These are phyloP conservation scores for Cheilosia soror DNA, from an alignment of 2,888 invertebrate genomes.

Conservation along the genomic window DNA sequence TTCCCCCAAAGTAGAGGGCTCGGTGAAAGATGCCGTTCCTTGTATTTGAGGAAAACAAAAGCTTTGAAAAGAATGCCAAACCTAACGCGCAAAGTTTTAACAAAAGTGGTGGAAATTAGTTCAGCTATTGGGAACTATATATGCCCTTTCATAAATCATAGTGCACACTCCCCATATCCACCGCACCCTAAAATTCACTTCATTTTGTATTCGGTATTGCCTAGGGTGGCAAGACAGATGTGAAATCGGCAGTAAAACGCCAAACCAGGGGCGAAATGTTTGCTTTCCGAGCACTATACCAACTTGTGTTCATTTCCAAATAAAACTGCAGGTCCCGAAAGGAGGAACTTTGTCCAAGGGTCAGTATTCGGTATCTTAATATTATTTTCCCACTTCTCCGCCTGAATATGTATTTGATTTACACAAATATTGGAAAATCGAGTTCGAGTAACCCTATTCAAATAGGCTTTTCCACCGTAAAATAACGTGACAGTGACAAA, in stretches of 20 bases:
- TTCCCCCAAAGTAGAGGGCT: neutral
- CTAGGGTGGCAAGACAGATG: neutral
- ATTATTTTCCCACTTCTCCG: neutral
- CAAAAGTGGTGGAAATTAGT: slow-evolving; percentile 2
- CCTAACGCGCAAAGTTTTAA: neutral
- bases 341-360: neutral
- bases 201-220: too few species aligned
- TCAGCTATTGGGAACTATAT: neutral
- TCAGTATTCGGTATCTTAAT: neutral
- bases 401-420: neutral
- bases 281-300: neutral
- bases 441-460: neutral
- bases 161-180: slow-evolving; percentile 1
- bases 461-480: neutral
- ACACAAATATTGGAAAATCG: neutral
- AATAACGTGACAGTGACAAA: neutral
- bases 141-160: neutral
- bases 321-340: neutral
- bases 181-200: neutral
- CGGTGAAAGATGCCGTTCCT: too few species aligned
- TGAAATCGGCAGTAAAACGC: neutral
- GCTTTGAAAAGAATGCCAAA: neutral
- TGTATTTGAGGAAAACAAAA: too few species aligned
- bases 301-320: neutral
- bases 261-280: neutral